Conservation (phyloP, 1,140 invertebrate species). For the Chelonus insularis region DNA sequence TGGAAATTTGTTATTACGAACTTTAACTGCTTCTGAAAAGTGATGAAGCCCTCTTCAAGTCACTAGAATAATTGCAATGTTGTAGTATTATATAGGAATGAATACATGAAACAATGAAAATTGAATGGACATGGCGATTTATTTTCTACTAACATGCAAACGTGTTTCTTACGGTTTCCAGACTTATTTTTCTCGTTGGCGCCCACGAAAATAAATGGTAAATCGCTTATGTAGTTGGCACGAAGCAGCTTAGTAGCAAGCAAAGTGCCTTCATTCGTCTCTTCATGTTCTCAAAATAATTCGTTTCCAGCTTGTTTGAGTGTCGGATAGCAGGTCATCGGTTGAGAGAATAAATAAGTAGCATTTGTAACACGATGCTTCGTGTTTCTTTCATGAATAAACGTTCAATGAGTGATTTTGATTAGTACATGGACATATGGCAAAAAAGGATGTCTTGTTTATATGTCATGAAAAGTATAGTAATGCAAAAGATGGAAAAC, state of each 20-base stretch:
- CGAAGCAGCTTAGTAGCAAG: neutral
- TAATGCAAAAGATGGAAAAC: neutral
- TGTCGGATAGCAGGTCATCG: neutral
- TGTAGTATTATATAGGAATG: neutral
- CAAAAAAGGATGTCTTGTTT: neutral
- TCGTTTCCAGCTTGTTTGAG: neutral
- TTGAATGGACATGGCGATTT: neutral
- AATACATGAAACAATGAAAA: neutral
- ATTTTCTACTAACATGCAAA: neutral
- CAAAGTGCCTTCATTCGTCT: neutral
- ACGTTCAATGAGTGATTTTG: neutral
- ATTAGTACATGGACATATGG: neutral
- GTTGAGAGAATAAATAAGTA: conserved; percentile 5
- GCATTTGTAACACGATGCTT: no score
- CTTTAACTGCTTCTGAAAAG: neutral
- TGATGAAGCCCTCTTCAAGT: neutral
- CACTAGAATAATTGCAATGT: neutral
- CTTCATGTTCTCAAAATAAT: neutral
- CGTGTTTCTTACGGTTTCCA: neutral
- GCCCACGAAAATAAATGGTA: neutral
- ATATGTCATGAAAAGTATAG: neutral
- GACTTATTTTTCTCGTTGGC: conserved; percentile 1
- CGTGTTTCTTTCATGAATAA: no score
- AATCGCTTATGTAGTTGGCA: neutral
- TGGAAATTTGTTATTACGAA: neutral